These are phyloP conservation scores for Leptinotarsa haldemani DNA, from an alignment of 2,888 invertebrate genomes.

Conservation along the genomic window DNA sequence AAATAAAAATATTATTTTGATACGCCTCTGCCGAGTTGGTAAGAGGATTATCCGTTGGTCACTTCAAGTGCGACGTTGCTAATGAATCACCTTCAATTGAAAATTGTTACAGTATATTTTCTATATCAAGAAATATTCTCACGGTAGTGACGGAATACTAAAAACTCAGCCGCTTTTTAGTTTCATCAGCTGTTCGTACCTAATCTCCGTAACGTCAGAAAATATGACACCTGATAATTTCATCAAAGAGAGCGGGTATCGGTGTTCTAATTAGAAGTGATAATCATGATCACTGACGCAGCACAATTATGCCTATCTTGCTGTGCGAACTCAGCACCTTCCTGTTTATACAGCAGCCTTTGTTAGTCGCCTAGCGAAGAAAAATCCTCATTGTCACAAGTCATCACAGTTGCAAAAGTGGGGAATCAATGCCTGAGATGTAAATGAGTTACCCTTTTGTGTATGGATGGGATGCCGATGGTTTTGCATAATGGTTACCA, in stretches of 20 bases:
- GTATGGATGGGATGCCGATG: not conserved
- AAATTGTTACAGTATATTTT: not conserved
- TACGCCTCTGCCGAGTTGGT: too few relatives aligned
- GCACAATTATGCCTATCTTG: not conserved
- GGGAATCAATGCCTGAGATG: not conserved
- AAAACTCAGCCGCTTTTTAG: not conserved
- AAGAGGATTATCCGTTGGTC: too few relatives aligned
- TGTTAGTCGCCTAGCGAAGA: not conserved
- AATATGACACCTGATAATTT: conserved; percentile 8
- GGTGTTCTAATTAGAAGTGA: not conserved
- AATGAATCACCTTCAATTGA: too few relatives aligned
- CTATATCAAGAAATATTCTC: not conserved
- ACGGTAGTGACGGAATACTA: not conserved
- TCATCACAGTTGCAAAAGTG: conserved; percentile 2
- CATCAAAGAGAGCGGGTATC: conserved; percentile 6
- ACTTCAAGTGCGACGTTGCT: too few relatives aligned
- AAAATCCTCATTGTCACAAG: conserved; percentile 5
- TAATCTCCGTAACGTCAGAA: not conserved
- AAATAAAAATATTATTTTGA: too few relatives aligned
- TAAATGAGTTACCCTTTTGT: conserved; percentile 16
- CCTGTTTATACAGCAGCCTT: not conserved
- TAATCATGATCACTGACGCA: not conserved
- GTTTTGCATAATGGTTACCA: conserved; percentile 7
- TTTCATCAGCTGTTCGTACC: not conserved
- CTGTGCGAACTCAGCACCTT: not conserved